Evolutionary conservation across 2,888 invertebrate genomes (phyloP), one percentile per base, ranked within the genome.

Genomic region (Autographa gamma): DNA sequence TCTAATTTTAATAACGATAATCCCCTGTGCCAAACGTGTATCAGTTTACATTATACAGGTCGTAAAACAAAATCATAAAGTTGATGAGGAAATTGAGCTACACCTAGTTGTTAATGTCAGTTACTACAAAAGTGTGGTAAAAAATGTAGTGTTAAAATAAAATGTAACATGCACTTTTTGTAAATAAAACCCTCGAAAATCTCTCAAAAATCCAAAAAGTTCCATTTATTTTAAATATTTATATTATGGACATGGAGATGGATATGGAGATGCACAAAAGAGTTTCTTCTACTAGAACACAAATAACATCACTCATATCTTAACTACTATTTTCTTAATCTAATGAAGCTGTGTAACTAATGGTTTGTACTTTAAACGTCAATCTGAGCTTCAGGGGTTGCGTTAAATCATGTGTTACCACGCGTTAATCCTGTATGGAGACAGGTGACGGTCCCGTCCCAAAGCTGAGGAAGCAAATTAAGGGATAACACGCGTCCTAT

Each of bases 1-100:
- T 56, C 19, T 25, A 56, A 56, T 56, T 56, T 56, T 56, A 56
- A 56, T 56, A 56, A 56, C 54, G 13, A 25, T 56, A 56, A 25
- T 4, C 54, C 54, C 11, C 11, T 25, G 54, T 56, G 54, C 54
- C 19, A 56, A 56, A 56, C 25, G 25, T 56, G 54, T 25, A 25
- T 56, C 19, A 25, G 54, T 56, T 25, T 56, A 56, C 54, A 19
- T 13, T 56, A 25, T 48, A 0, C 25, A 56, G 13, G 25, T 25
- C 54, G 25, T 56, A 56, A 56, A 56, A 56, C 54, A 19, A 38
- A 38, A 38, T 11, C 38, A 11, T 25, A 25, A 25, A 25, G 25
- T 25, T 25, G 25, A 34, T 34, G 34, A 38, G 11, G 38, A 38
- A 38, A 38, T 11, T 38, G 11, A 38, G 11, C 38, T 11, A 38